These are phyloP conservation scores for Trypoxylus dichotomus DNA, from an alignment of 1,140 invertebrate species.

Conservation along the genomic window DNA sequence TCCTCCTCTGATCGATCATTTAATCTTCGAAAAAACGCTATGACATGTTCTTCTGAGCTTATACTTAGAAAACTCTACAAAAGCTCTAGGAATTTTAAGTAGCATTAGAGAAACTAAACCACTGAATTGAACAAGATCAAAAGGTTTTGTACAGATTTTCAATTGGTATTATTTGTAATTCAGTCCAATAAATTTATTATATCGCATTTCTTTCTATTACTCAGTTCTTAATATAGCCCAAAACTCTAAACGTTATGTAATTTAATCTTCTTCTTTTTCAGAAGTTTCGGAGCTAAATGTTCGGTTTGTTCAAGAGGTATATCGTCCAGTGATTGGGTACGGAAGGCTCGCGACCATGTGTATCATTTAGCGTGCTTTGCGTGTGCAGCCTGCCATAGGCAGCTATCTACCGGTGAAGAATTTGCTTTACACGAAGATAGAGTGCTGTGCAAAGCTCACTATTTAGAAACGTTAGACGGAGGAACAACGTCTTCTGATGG, in stretches of 20 bases:
- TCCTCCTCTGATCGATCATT: slow-evolving; percentile 4
- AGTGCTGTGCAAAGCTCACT: slow-evolving; percentile 95
- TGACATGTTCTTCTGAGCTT: neutral
- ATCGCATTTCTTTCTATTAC: no score
- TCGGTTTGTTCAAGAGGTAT: slow-evolving; percentile 92
- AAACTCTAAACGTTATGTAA: neutral
- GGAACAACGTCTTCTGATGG: slow-evolving; percentile 85
- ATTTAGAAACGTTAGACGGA: slow-evolving; percentile 90
- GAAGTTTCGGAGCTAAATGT: slow-evolving; percentile 95
- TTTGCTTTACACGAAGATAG: slow-evolving; percentile 92
- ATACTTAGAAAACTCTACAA: neutral
- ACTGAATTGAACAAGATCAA: no score
- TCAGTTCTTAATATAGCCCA: no score
- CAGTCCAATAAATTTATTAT: no score
- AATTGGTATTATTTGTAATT: no score
- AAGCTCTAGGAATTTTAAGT: neutral
- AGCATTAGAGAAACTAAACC: neutral
- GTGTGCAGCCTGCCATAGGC: slow-evolving; percentile 95
- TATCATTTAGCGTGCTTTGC: slow-evolving; percentile 99
- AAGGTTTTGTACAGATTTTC: no score
- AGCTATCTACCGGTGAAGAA: slow-evolving; percentile 96
- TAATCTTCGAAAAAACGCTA: neutral
- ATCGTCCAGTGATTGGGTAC: slow-evolving; percentile 94
- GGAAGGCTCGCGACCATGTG: slow-evolving; percentile 88
- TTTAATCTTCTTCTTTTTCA: slow-evolving; percentile 58